Conservation (phyloP, 2,888 invertebrate species). For the Leptopilina syphax region DNA sequence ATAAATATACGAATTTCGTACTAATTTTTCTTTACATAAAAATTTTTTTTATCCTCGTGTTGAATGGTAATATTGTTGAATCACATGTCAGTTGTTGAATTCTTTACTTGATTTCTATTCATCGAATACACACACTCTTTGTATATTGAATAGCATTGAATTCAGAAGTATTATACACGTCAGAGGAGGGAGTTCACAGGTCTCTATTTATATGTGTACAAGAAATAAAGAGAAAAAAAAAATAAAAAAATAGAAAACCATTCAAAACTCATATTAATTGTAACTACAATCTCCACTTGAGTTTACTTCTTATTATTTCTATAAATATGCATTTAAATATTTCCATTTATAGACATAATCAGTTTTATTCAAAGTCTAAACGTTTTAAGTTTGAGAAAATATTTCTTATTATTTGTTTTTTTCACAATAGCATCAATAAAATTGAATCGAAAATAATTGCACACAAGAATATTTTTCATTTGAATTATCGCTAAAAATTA, state of each 20-base stretch:
- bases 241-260: not conserved
- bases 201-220: not conserved
- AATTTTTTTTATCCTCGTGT: no score
- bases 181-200: constrained; percentile 2
- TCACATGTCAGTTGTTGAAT: constrained; percentile 11
- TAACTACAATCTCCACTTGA: constrained; percentile 2
- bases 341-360: constrained; percentile 15
- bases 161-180: constrained; percentile 10
- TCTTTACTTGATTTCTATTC: not conserved
- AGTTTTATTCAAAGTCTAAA: not conserved
- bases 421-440: not conserved
- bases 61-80: constrained; percentile 4
- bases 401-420: not conserved
- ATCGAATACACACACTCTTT: not conserved
- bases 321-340: not conserved
- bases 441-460: no score
- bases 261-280: constrained; percentile 4
- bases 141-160: constrained; percentile 4
- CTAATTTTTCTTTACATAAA: no score
- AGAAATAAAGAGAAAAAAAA: no score
- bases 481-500: no score
- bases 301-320: not conserved
- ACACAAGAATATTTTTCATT: no score
- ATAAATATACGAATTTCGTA: no score
- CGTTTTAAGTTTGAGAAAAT: not conserved